Conservation (phyloP, 2,797 vertebrate species). For the Micrastur ruficollis region DNA sequence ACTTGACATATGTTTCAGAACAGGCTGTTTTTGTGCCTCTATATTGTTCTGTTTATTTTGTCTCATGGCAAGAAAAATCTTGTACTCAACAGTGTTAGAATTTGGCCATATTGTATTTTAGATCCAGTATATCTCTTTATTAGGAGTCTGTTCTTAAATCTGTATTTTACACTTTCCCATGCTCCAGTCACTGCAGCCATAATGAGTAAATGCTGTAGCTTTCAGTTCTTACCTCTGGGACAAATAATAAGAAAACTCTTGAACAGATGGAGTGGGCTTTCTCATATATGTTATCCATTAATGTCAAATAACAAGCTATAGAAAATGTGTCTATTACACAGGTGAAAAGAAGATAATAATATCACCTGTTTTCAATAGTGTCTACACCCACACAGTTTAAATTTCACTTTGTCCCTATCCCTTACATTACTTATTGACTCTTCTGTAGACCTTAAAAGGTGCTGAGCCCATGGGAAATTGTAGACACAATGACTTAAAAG, state of each 20-base stretch:
- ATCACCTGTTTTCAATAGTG: constrained; percentile 19
- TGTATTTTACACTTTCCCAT: neutral
- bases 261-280: constrained; percentile 7
- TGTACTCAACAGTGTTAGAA: neutral
- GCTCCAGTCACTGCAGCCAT: neutral
- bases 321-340: constrained; percentile 41
- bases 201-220: constrained; percentile 25
- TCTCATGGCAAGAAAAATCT: constrained; percentile 33
- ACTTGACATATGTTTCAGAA: constrained; percentile 50
- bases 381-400: neutral
- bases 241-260: neutral
- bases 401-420: constrained; percentile 7
- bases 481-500: neutral
- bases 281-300: constrained; percentile 41
- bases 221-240: constrained; percentile 31
- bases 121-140: constrained; percentile 36
- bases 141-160: constrained; percentile 38
- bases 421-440: neutral
- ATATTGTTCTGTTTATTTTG: constrained; percentile 46
- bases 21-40: constrained; percentile 37
- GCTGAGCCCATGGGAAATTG: neutral
- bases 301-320: constrained; percentile 52
- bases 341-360: constrained; percentile 28
- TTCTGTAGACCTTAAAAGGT: neutral
- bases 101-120: constrained; percentile 25